phyloP scores from a whole-genome alignment of 1,140 invertebrate genomes.

The Platorchestia sp. region DNA sequence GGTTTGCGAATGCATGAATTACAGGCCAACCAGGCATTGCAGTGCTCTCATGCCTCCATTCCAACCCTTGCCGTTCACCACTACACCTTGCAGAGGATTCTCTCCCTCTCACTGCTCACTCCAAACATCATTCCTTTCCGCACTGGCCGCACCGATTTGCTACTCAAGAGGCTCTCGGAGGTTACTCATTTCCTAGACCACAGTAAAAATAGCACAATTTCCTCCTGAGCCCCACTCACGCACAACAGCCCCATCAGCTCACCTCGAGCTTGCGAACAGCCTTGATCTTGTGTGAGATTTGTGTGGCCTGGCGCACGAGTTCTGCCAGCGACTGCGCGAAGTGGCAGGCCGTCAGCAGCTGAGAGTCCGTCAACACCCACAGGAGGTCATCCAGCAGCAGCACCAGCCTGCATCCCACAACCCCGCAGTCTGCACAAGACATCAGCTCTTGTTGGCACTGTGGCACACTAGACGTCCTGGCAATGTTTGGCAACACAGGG shows the following conservation, averaged over 20 bases:
- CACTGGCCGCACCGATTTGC: not conserved
- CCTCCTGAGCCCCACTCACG: not conserved
- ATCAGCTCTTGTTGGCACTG: not conserved
- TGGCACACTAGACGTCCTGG: no score
- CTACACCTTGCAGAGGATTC: no score
- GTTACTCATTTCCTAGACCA: no score
- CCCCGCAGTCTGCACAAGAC: constrained; percentile 84
- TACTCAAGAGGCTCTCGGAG: no score
- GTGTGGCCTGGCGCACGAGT: constrained; percentile 86
- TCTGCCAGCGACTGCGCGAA: constrained; percentile 92
- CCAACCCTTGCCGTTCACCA: no score
- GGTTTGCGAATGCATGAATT: no score
- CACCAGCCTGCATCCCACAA: constrained; percentile 91
- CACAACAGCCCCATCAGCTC: constrained; percentile 60
- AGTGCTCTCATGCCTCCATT: no score
- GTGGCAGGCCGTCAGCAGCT: constrained; percentile 93
- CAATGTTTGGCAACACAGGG: no score
- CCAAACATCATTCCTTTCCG: not conserved
- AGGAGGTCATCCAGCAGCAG: constrained; percentile 95
- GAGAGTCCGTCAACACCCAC: constrained; percentile 98
- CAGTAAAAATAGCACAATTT: not conserved
- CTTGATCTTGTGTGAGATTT: constrained; percentile 87
- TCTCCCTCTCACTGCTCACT: no score
- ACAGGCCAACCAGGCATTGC: no score
- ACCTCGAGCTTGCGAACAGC: constrained; percentile 91